Conservation (phyloP, 2,797 vertebrate species). For the Denticeps clupeoides region DNA sequence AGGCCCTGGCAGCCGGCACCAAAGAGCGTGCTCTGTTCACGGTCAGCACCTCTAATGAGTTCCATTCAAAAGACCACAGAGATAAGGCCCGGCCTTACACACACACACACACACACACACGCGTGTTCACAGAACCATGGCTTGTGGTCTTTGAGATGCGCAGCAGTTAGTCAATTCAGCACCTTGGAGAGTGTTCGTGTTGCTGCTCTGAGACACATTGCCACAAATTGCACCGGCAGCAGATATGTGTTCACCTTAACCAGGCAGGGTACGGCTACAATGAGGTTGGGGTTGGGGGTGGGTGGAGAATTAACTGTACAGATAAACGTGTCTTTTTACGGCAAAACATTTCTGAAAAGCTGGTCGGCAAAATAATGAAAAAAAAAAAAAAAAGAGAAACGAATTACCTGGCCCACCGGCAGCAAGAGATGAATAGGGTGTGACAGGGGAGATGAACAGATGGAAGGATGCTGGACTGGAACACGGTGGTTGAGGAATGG, state of each 20-base stretch:
- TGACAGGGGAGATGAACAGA: too few relatives aligned
- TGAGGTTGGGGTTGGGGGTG: too few relatives aligned
- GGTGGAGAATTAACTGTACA: too few relatives aligned
- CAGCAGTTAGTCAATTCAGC: conserved; percentile 28
- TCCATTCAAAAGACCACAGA: background rate
- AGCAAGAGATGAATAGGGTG: too few relatives aligned
- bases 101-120: background rate
- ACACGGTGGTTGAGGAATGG: too few relatives aligned
- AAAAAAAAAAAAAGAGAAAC: too few relatives aligned
- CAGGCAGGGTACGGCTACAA: too few relatives aligned
- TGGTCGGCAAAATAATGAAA: too few relatives aligned
- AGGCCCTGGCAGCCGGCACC: background rate
- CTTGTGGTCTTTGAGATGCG: conserved; percentile 16
- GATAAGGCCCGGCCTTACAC: background rate
- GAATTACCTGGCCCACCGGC: too few relatives aligned
- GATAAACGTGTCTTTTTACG: background rate
- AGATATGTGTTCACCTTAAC: conserved; percentile 33
- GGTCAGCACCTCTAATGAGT: conserved; percentile 2
- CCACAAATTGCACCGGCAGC: conserved; percentile 27
- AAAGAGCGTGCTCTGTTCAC: conserved; percentile 12
- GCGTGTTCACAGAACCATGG: background rate
- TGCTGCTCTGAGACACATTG: background rate
- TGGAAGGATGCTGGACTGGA: too few relatives aligned
- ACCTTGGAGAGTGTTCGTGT: conserved; percentile 18
- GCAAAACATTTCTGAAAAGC: too few relatives aligned